phyloP scores from a whole-genome alignment of 2,888 invertebrate genomes.

The Elegia similella region DNA sequence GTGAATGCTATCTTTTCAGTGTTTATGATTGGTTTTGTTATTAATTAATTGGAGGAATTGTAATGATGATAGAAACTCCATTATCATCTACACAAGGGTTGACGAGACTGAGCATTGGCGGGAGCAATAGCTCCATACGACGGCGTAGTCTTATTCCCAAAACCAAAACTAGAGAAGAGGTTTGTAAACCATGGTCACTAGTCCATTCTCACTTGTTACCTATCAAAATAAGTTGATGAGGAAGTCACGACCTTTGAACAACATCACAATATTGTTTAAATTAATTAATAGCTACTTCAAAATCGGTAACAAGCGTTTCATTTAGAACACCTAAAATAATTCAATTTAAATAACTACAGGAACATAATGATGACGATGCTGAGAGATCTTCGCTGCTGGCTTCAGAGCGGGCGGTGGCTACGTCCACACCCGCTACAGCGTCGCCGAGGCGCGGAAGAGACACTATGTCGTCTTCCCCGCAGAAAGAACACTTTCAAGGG shows the following conservation, averaged over 20 bases:
- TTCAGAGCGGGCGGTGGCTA: conserved; percentile 62
- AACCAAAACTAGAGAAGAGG: conserved; percentile 52
- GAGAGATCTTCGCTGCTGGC: conserved; percentile 78
- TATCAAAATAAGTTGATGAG: too few relatives aligned
- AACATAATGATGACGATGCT: conserved; percentile 82
- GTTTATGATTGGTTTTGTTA: neutral
- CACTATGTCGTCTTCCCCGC: conserved; percentile 70
- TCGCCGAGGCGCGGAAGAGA: conserved; percentile 51
- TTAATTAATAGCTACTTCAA: too few relatives aligned
- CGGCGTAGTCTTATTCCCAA: conserved; percentile 60
- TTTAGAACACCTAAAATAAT: neutral
- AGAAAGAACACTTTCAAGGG: conserved; percentile 87
- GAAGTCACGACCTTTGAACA: too few relatives aligned
- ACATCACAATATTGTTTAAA: too few relatives aligned
- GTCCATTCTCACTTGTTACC: too few relatives aligned
- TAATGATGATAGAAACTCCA: conserved; percentile 57
- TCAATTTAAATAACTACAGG: conserved; percentile 42
- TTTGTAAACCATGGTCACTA: conserved; percentile 30
- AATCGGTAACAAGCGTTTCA: neutral
- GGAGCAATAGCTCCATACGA: conserved; percentile 56
- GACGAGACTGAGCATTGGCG: conserved; percentile 61
- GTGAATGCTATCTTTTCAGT: conserved; percentile 14
- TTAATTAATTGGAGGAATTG: conserved; percentile 21
- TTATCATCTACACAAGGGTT: conserved; percentile 56
- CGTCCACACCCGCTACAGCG: conserved; percentile 55